Evolutionary conservation across 2,888 invertebrate genomes (phyloP).

Genomic region (Mesochorus sp.): DNA sequence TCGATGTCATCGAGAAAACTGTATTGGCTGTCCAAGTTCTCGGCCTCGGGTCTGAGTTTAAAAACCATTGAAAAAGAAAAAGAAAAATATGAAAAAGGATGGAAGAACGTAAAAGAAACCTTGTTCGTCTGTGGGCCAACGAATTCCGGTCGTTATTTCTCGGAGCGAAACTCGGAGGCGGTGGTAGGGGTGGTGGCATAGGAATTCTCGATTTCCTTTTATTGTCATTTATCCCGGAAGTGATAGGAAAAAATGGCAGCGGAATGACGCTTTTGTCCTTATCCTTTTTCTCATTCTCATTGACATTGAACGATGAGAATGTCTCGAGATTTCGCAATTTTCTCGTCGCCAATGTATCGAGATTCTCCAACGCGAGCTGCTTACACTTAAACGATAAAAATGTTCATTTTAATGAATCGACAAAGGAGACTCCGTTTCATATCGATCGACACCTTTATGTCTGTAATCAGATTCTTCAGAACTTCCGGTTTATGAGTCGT

Average conservation of each 20-base stretch:
- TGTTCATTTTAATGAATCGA: not conserved
- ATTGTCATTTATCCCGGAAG: constrained; percentile 7
- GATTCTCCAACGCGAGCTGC: constrained; percentile 71
- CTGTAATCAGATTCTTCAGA: constrained; percentile 66
- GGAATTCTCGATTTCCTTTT: constrained; percentile 54
- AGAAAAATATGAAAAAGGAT: not conserved
- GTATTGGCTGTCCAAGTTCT: constrained; percentile 42
- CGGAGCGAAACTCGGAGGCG: constrained; percentile 49
- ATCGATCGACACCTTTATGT: constrained; percentile 67
- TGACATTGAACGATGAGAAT: constrained; percentile 26
- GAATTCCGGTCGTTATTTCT: constrained; percentile 49
- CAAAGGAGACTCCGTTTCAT: not conserved
- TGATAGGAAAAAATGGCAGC: constrained; percentile 56
- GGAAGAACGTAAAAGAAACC: constrained; percentile 4
- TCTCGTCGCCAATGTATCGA: constrained; percentile 68
- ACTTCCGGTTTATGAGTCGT: constrained; percentile 70
- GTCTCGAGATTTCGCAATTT: constrained; percentile 62
- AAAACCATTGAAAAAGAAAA: not conserved
- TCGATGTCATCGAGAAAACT: constrained; percentile 40
- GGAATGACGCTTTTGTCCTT: constrained; percentile 47
- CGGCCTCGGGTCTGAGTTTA: constrained; percentile 35
- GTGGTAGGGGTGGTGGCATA: constrained; percentile 59
- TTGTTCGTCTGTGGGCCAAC: constrained; percentile 37
- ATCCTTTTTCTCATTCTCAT: constrained; percentile 17
- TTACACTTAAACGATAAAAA: constrained; percentile 68